phyloP scores from a whole-genome alignment of 2,888 invertebrate species.

The Subacronicta megacephala region DNA sequence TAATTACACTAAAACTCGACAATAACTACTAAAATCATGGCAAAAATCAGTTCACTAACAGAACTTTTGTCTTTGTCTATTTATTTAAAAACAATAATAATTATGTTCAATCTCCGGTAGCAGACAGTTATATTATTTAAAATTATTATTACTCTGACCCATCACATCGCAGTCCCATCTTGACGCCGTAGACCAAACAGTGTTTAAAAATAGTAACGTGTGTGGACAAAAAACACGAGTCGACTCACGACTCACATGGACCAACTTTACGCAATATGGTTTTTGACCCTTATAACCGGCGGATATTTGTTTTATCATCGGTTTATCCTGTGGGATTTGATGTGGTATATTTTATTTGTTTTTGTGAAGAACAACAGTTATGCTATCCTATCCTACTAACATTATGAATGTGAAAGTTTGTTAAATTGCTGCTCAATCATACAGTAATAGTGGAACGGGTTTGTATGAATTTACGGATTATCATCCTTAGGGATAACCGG shows the following conservation, averaged over 20 bases:
- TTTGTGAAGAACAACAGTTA: constrained; percentile 9
- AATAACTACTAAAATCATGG: too few relatives aligned
- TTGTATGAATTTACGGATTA: too few relatives aligned
- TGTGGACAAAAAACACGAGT: constrained; percentile 82
- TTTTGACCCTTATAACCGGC: constrained; percentile 85
- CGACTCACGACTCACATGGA: constrained; percentile 83
- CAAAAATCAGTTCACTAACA: too few relatives aligned
- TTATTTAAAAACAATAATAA: neutral
- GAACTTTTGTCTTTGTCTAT: too few relatives aligned
- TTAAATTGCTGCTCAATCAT: too few relatives aligned
- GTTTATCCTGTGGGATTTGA: constrained; percentile 79
- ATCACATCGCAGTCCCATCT: constrained; percentile 38
- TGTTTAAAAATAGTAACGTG: constrained; percentile 81
- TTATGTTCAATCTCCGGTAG: neutral
- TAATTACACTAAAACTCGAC: too few relatives aligned
- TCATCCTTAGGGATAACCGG: too few relatives aligned
- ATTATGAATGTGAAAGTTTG: too few relatives aligned
- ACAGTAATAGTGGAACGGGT: too few relatives aligned
- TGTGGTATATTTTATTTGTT: constrained; percentile 61
- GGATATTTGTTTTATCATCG: constrained; percentile 86
- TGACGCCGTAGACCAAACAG: constrained; percentile 68
- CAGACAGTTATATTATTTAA: constrained; percentile 13
- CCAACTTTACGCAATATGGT: constrained; percentile 87
- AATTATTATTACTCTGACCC: constrained; percentile 43
- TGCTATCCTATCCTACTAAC: too few relatives aligned